Conservation (phyloP, 2,113 vertebrate species). For the Grantiella picta region DNA sequence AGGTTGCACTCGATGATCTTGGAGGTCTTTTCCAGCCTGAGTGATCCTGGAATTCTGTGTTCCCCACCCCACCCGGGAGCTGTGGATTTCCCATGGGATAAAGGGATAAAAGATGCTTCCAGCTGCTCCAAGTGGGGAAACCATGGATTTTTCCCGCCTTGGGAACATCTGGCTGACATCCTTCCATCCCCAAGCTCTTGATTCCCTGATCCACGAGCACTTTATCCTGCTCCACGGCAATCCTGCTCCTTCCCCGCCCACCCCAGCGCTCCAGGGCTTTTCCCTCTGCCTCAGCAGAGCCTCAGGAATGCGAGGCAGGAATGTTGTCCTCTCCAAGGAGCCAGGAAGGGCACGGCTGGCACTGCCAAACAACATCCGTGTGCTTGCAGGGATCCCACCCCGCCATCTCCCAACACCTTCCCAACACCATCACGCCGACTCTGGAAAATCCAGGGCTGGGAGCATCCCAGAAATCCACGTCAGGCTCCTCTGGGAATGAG, state of each 20-base stretch:
- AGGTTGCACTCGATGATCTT: rapidly evolving
- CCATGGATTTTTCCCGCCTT: background rate
- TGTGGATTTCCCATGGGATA: rapidly evolving
- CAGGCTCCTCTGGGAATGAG: background rate
- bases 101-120: background rate
- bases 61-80: rapidly evolving
- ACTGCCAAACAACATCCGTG: conserved; percentile 74
- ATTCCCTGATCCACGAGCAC: background rate
- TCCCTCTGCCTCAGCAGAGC: conserved; percentile 40
- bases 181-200: background rate
- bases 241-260: background rate
- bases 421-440: background rate
- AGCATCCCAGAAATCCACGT: background rate
- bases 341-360: conserved; percentile 15
- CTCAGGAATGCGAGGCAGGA: conserved; percentile 83
- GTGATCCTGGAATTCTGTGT: background rate
- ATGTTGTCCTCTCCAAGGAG: conserved; percentile 76
- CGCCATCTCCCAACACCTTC: background rate
- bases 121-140: background rate
- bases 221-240: background rate
- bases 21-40: background rate
- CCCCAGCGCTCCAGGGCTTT: background rate
- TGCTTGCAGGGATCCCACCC: background rate
- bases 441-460: background rate
- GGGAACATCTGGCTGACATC: background rate